Conservation (phyloP, 2,113 vertebrate genomes). For the Heterocephalus glaber region DNA sequence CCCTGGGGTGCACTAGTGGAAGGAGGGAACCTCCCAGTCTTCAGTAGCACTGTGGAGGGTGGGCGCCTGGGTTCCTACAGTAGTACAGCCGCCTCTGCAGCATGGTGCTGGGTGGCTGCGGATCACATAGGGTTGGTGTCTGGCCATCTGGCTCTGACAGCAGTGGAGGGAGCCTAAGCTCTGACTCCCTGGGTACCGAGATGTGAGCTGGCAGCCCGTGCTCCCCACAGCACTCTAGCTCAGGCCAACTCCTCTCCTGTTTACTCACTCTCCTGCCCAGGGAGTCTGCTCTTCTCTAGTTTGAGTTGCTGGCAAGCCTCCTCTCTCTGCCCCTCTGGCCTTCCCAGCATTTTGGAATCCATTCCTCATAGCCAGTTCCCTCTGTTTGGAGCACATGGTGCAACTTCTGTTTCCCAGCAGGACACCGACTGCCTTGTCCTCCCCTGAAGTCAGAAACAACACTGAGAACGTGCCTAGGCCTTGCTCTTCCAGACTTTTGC, state of each 20-base stretch:
- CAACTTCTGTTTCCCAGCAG: neutral
- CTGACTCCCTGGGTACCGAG: too few relatives aligned
- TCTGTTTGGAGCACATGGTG: neutral
- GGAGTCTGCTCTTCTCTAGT: neutral
- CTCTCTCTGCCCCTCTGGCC: neutral
- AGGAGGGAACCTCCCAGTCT: neutral
- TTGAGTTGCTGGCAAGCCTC: neutral
- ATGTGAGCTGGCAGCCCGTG: neutral
- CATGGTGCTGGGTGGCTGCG: too few relatives aligned
- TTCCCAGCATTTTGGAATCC: neutral
- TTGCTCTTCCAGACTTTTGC: neutral
- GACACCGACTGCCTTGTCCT: rapidly evolving
- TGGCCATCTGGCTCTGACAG: neutral
- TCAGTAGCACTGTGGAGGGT: neutral
- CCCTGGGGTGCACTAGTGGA: neutral
- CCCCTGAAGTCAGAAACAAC: neutral
- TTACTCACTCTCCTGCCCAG: neutral
- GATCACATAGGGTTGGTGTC: neutral
- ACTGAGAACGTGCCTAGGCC: neutral
- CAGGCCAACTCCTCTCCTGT: neutral
- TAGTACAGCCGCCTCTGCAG: too few relatives aligned
- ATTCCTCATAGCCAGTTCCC: neutral
- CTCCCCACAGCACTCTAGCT: neutral
- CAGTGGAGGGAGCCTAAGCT: neutral
- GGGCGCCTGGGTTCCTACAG: neutral